Conservation (phyloP, 2,797 vertebrate species). For the Rhincodon typus region DNA sequence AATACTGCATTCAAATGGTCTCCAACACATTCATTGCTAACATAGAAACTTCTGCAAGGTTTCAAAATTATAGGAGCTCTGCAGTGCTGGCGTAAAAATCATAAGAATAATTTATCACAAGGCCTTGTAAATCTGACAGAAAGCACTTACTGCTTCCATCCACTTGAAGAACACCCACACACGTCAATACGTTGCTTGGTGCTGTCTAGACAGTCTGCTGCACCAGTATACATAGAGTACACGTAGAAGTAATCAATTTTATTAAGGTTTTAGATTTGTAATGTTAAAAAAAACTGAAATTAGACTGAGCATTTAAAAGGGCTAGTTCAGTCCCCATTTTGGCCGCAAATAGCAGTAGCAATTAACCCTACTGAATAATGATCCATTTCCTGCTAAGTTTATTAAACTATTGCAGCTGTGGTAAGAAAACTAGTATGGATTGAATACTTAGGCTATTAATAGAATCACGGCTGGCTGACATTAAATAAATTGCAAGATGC, state of each 20-base stretch:
- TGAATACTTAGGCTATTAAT: constrained; percentile 2
- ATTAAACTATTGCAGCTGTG: background rate
- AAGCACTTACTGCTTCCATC: constrained; percentile 29
- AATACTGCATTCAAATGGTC: background rate
- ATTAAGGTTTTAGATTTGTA: background rate
- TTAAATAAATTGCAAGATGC: background rate
- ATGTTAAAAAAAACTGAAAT: constrained; percentile 8
- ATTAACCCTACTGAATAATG: constrained; percentile 25
- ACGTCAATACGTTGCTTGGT: background rate
- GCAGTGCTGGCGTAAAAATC: background rate
- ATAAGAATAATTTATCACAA: background rate
- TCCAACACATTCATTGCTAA: background rate
- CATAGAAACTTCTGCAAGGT: background rate
- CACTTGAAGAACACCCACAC: background rate
- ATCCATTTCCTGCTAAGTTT: background rate
- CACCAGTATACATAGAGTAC: background rate
- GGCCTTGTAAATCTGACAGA: background rate
- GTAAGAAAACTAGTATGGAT: background rate
- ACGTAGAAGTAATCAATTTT: constrained; percentile 4
- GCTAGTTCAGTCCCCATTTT: background rate
- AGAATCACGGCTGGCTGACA: background rate
- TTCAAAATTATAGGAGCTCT: background rate
- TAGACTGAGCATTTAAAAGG: background rate
- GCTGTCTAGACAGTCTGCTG: constrained; percentile 22
- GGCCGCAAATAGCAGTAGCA: background rate